Evolutionary conservation across 2,113 vertebrate species (phyloP).

Genomic region (Coptodon bakossiorum): DNA sequence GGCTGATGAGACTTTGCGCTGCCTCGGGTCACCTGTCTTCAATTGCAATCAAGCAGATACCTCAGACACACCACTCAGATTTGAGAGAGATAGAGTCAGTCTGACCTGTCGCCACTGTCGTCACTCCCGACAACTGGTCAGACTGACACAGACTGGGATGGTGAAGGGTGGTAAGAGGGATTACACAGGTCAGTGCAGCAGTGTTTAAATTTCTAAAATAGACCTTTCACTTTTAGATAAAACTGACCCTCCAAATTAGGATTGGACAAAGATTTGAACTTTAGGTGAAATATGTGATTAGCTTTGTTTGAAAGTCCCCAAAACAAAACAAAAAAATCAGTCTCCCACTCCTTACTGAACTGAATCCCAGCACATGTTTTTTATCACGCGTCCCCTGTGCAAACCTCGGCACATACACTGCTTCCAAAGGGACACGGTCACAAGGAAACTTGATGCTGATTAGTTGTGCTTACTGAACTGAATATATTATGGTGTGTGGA

Average conservation of each 20-base stretch:
- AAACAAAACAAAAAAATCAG: not conserved
- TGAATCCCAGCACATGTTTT: not conserved
- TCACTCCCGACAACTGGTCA: not conserved
- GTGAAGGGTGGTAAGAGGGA: not conserved
- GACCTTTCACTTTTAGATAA: not conserved
- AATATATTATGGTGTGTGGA: constrained; percentile 34
- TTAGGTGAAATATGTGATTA: not conserved
- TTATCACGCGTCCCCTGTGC: not conserved
- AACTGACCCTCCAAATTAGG: not conserved
- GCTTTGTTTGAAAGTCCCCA: not conserved
- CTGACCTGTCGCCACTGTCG: not conserved
- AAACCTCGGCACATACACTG: not conserved
- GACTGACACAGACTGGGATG: not conserved
- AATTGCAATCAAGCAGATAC: not conserved
- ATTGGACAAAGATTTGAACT: not conserved
- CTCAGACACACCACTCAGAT: not conserved
- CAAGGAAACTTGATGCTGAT: constrained; percentile 39
- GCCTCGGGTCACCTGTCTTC: not conserved
- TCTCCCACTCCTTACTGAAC: not conserved
- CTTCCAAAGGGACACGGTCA: constrained; percentile 14
- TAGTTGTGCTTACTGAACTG: constrained; percentile 22
- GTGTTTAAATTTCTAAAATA: not conserved
- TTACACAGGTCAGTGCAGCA: not conserved
- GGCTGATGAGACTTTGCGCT: not conserved
- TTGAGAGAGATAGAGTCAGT: not conserved